Conservation (phyloP, 2,113 vertebrate genomes). For the Ailuropoda melanoleuca region DNA sequence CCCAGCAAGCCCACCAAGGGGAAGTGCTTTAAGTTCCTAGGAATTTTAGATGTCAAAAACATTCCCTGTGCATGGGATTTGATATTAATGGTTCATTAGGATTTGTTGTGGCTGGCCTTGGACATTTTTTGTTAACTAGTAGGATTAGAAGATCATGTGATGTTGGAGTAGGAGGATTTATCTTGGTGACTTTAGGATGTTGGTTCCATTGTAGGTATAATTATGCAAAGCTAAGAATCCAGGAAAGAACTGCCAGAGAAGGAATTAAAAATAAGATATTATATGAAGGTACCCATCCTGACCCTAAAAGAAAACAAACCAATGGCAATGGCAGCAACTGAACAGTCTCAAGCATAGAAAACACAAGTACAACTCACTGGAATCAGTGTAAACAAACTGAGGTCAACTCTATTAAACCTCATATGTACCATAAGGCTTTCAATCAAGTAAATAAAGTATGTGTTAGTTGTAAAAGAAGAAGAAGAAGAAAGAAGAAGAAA, state of each 20-base stretch:
- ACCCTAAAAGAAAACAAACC: background rate
- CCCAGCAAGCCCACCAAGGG: background rate
- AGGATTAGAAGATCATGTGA: background rate
- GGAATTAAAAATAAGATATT: background rate
- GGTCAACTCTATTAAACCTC: background rate
- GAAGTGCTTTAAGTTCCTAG: slow-evolving; percentile 83
- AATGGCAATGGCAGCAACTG: background rate
- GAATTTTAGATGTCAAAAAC: slow-evolving; percentile 65
- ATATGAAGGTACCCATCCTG: background rate
- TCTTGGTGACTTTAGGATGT: background rate
- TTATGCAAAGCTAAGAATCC: background rate
- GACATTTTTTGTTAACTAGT: slow-evolving; percentile 88
- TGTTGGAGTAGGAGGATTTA: background rate
- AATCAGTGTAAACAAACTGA: background rate
- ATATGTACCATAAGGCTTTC: background rate
- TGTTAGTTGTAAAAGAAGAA: background rate
- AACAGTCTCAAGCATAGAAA: background rate
- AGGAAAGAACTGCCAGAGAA: background rate
- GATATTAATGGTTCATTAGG: slow-evolving; percentile 85
- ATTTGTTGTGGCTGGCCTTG: slow-evolving; percentile 81
- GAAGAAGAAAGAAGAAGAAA: background rate
- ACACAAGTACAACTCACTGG: background rate
- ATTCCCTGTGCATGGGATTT: slow-evolving; percentile 86
- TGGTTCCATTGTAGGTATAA: background rate
- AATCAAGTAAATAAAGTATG: background rate